These are phyloP conservation scores for Belgica antarctica DNA, from an alignment of 2,888 invertebrate genomes.

Conservation along the genomic window DNA sequence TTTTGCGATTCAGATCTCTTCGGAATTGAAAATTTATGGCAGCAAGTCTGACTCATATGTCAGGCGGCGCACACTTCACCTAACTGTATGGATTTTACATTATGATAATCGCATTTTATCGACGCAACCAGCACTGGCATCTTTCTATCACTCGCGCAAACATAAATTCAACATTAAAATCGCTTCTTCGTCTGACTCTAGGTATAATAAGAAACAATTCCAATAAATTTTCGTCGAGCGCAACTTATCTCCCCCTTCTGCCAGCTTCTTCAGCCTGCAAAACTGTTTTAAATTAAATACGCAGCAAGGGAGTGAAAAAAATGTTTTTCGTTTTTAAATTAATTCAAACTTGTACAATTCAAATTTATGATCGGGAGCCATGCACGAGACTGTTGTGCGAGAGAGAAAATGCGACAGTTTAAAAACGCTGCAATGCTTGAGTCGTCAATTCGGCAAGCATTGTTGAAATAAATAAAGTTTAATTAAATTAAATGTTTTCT, in stretches of 20 bases:
- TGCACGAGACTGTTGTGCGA: neutral
- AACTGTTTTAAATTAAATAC: constrained; percentile 21
- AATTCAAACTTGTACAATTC: constrained; percentile 44
- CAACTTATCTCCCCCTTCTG: constrained; percentile 3
- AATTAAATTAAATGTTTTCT: constrained; percentile 42
- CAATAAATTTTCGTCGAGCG: constrained; percentile 30
- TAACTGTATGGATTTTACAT: constrained; percentile 20
- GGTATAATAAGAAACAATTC: constrained; percentile 40
- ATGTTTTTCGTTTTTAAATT: constrained; percentile 40
- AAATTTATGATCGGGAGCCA: constrained; percentile 37
- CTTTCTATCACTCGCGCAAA: constrained; percentile 1
- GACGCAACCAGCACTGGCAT: neutral
- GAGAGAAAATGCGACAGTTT: constrained; percentile 1
- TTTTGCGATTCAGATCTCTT: constrained; percentile 19
- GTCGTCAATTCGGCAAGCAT: constrained; percentile 16
- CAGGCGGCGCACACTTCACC: constrained; percentile 10
- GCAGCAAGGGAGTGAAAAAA: constrained; percentile 22
- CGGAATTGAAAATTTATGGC: constrained; percentile 8
- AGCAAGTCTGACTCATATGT: neutral
- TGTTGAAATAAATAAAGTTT: constrained; percentile 41
- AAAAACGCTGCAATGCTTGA: constrained; percentile 28
- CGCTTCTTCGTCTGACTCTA: neutral
- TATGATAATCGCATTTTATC: constrained; percentile 39
- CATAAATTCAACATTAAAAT: constrained; percentile 35
- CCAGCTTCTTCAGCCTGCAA: too few species aligned